A percentile compares a stretch with the other conserved stretches of the same genome.
phyloP scores from a whole-genome alignment of 2,113 vertebrate species.

The Nerophis ophidion region DNA sequence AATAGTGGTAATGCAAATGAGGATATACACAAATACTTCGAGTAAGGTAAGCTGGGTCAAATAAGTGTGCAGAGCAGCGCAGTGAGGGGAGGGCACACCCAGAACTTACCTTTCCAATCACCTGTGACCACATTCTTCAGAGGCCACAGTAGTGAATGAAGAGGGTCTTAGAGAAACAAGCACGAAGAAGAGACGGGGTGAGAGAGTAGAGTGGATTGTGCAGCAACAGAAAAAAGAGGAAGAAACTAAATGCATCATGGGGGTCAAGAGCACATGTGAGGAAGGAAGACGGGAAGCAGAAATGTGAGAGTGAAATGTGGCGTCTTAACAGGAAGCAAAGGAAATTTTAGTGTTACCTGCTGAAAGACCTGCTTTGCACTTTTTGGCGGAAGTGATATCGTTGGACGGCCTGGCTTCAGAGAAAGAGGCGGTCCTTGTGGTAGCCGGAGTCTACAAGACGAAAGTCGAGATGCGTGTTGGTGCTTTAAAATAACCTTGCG shows the following conservation, averaged over 20 bases:
- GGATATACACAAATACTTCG: constrained; percentile 12
- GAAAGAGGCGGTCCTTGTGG: constrained; percentile 90
- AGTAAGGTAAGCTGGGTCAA: constrained; percentile 6
- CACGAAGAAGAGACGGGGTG: constrained; percentile 37
- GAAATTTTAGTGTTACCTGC: constrained; percentile 73
- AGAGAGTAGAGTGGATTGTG: constrained; percentile 27
- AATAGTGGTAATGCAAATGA: constrained; percentile 27
- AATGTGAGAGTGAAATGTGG: constrained; percentile 28
- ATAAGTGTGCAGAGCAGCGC: constrained; percentile 18
- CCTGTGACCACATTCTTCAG: constrained; percentile 65
- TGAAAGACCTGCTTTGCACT: constrained; percentile 75
- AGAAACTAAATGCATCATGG: constrained; percentile 3
- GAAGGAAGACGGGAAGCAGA: constrained; percentile 38
- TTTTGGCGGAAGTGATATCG: constrained; percentile 82
- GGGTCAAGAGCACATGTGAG: background rate
- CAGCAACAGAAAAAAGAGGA: constrained; percentile 16
- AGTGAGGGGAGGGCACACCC: constrained; percentile 35
- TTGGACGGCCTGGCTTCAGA: constrained; percentile 77
- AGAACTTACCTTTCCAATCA: constrained; percentile 59
- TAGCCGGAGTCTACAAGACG: constrained; percentile 78
- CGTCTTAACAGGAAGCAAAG: constrained; percentile 21
- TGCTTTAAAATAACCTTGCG: background rate
- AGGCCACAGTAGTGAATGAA: constrained; percentile 66
- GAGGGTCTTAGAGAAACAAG: constrained; percentile 60
- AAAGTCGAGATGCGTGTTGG: background rate